Base-by-base conservation (phyloP, 2,797 vertebrate genomes). In the Malurus leucopterus region DNA sequence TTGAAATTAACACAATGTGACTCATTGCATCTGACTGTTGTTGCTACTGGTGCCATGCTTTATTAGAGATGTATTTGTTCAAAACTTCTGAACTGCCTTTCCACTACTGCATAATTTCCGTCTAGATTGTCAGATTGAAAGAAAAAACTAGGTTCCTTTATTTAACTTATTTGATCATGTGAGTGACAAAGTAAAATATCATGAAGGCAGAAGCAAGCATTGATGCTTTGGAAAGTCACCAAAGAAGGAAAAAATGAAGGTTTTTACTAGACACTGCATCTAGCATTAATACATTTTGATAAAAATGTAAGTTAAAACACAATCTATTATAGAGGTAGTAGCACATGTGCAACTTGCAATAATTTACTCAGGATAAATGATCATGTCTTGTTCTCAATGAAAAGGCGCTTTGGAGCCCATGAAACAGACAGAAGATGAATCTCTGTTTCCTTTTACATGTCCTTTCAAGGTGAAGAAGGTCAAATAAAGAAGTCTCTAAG, bases 391-490 rank as follows among this genome's bases (percentile, higher is more conserved):
- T 49, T 83, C 46, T 82, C 61, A 67, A 64, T 67, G 86, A 73
- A 86, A 82, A 79, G 53, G 46, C 81, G 57, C 26, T 82, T 70
- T 27, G 14, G 49, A 95, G 43, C 43, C 43, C 54, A 58, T 58
- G 74, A 53, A 89, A 73, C 61, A 46, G 47, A 36, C 74, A 91
- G 68, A 84, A 92, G 89, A 92, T 93, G 84, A 90, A 93, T 91
- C 34, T 91, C 70, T 90, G 58, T 89, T 95, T 93, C 85, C 47
- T 93, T 91, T 92, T 81, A 49, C 51, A 24, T 88, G 87, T 92
- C 87, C 80, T 94, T 91, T 93, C 90, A 94, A 95, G 92, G 87
- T 93, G 93, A 90, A 90, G 67, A 32, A 93, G 91, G 87, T 95
- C 92, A 93, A 89, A 93, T 64, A 81, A 94, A 92, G 50, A 46